These are phyloP conservation scores for Phengaris alcon DNA, from an alignment of 2,888 invertebrate genomes.

Conservation along the genomic window DNA sequence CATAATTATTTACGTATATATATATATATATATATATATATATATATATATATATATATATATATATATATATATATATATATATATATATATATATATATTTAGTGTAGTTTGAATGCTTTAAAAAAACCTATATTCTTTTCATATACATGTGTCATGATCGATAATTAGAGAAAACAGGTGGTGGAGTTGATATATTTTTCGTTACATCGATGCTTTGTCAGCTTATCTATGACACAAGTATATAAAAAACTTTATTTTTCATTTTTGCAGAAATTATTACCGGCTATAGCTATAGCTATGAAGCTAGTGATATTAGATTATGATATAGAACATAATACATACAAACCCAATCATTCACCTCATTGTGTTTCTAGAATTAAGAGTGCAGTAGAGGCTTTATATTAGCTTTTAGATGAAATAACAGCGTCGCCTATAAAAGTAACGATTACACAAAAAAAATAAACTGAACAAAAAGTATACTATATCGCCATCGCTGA, in stretches of 20 bases:
- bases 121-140: background rate
- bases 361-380: slow-evolving; percentile 15
- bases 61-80: too few relatives aligned
- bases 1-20: background rate
- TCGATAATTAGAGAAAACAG: too few relatives aligned
- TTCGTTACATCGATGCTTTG: too few relatives aligned
- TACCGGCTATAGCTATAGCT: background rate
- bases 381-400: slow-evolving; percentile 24
- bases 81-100: too few relatives aligned
- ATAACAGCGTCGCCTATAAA: background rate
- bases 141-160: too few relatives aligned
- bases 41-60: too few relatives aligned
- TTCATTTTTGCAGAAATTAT: background rate
- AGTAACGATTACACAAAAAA: background rate
- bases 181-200: too few relatives aligned
- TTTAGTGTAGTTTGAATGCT: slow-evolving; percentile 1
- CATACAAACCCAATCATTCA: slow-evolving; percentile 9
- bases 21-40: too few relatives aligned
- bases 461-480: background rate
- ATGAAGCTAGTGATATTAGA: background rate
- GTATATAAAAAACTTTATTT: background rate
- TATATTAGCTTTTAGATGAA: slow-evolving; percentile 21
- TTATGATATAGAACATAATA: background rate
- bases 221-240: background rate
- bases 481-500: background rate